Conservation (phyloP, 2,797 vertebrate species). For the Cichlasoma orientale region DNA sequence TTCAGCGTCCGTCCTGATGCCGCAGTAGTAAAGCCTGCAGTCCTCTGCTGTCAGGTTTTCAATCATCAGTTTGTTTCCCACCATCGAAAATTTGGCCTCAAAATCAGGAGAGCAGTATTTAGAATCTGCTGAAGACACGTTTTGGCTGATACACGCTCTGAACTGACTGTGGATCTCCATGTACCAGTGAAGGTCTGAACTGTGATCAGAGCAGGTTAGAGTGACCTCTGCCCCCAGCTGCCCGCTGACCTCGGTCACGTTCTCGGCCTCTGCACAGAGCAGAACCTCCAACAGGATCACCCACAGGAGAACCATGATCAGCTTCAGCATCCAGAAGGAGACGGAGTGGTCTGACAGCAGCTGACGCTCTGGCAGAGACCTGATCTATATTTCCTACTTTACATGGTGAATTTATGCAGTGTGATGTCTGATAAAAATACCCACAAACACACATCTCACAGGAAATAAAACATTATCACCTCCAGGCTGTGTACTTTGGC, state of each 20-base stretch:
- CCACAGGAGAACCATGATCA: slow-evolving; percentile 7
- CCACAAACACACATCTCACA: background rate
- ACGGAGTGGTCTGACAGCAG: background rate
- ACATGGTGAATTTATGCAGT: background rate
- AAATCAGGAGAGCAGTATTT: background rate
- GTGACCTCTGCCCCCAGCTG: background rate
- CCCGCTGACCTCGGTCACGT: fast-evolving
- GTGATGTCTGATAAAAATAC: background rate
- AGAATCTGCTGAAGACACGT: fast-evolving
- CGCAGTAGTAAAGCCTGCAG: slow-evolving; percentile 33
- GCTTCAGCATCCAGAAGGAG: background rate
- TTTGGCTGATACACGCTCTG: fast-evolving
- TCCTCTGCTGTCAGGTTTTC: background rate
- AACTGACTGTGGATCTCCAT: background rate
- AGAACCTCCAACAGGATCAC: background rate
- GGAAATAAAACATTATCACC: background rate
- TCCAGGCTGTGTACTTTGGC: background rate
- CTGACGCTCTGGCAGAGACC: background rate
- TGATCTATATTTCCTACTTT: background rate
- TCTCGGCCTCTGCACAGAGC: background rate
- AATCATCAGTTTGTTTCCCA: fast-evolving
- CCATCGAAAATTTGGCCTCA: fast-evolving
- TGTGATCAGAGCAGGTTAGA: background rate
- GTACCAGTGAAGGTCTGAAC: background rate
- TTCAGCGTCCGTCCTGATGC: fast-evolving